Conservation (phyloP, 2,888 invertebrate genomes). For the Acrocera orbiculus region DNA sequence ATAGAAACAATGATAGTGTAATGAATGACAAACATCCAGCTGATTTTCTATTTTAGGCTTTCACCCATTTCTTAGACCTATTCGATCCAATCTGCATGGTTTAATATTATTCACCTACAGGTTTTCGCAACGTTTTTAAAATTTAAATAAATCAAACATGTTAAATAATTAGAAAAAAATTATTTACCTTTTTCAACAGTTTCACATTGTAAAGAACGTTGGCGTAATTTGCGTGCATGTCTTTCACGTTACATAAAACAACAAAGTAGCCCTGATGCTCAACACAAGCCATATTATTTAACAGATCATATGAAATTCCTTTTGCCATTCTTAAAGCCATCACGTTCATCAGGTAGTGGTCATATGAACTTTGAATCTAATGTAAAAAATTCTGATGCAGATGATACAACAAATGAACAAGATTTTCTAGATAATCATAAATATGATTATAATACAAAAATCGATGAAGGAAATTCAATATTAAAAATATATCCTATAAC, state of each 20-base stretch:
- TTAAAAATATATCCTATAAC: not conserved
- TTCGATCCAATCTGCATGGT: too few species aligned
- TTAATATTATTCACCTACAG: too few species aligned
- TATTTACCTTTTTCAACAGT: constrained; percentile 17
- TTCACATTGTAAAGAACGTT: constrained; percentile 31
- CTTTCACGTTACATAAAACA: constrained; percentile 30
- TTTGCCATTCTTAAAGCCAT: constrained; percentile 28
- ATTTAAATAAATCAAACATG: too few species aligned
- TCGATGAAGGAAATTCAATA: too few species aligned
- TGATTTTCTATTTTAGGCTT: too few species aligned
- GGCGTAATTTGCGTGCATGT: constrained; percentile 31
- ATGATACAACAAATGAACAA: constrained; percentile 3
- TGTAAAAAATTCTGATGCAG: constrained; percentile 1
- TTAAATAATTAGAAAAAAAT: too few species aligned
- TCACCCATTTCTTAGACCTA: too few species aligned
- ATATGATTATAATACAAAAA: too few species aligned
- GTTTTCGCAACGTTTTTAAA: too few species aligned
- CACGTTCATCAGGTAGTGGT: constrained; percentile 18
- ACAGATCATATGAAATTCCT: constrained; percentile 31
- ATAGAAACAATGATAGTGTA: too few species aligned
- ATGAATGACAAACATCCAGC: too few species aligned
- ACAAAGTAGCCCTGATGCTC: constrained; percentile 26
- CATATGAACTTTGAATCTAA: not conserved
- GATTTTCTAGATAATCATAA: constrained; percentile 3
- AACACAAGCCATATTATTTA: constrained; percentile 31